Conservation (phyloP, 64 coral and sea anemone genomes). For the Acropora yongei region DNA sequence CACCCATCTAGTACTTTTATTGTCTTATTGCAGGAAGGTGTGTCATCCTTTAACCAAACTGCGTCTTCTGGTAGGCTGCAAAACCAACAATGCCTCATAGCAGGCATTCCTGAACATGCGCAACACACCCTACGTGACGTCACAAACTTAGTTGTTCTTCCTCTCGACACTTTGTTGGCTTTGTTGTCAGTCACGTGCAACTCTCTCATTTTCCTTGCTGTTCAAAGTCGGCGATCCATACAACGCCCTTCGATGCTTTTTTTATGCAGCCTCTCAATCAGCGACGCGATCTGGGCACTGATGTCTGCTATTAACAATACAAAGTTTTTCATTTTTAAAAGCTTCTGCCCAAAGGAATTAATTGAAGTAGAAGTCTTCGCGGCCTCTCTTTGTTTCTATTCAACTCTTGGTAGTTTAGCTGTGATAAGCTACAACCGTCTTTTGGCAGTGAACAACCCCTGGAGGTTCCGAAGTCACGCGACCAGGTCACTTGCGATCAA, state of each 20-base stretch:
- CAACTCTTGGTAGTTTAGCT: conserved; percentile 7
- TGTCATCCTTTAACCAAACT: no score
- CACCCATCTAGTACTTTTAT: no score
- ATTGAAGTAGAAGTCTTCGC: no score
- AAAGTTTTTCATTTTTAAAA: neutral
- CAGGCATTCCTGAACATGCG: no score
- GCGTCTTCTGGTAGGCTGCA: no score
- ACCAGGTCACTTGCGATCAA: neutral
- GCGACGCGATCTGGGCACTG: neutral
- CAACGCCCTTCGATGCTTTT: conserved; percentile 1
- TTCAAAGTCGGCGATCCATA: neutral
- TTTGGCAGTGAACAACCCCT: conserved; percentile 4
- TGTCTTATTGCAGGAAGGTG: no score
- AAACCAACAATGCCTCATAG: no score
- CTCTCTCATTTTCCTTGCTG: neutral
- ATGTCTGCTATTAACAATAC: neutral
- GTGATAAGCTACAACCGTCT: neutral
- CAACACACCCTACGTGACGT: neutral
- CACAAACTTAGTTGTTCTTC: neutral
- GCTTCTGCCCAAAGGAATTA: neutral
- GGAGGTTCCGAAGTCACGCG: conserved; percentile 3
- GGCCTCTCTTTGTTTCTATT: neutral
- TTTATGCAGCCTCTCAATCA: conserved; percentile 1
- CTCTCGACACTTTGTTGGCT: neutral
- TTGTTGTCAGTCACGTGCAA: neutral